Evolutionary conservation across 1,140 invertebrate species (phyloP).

Genomic region (Sitophilus oryzae): DNA sequence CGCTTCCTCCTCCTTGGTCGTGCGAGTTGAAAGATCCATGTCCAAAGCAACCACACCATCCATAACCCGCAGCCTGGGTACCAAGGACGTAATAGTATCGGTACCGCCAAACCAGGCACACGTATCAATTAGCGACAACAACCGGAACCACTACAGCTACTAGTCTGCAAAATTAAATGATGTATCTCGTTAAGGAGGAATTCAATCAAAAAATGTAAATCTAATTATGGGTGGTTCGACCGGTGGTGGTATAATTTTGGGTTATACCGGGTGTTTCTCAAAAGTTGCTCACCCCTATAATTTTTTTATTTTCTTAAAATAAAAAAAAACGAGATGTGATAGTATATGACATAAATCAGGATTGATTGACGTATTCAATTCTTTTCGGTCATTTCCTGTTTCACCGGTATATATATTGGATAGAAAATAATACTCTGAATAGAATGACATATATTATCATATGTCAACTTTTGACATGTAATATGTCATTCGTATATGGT

Average conservation of each 20-base stretch:
- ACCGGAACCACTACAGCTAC: neutral
- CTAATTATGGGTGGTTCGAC: neutral
- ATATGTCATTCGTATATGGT: no score
- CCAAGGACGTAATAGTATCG: no score
- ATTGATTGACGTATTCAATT: no score
- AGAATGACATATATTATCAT: no score
- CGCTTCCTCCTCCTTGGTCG: conserved; percentile 23
- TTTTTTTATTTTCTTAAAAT: neutral
- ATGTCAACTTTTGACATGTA: no score
- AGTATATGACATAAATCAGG: neutral
- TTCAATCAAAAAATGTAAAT: neutral
- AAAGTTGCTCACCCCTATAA: no score
- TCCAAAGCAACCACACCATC: conserved; percentile 16
- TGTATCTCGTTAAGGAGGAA: neutral
- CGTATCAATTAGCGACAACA: neutral
- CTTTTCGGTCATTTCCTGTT: no score
- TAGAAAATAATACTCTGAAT: no score
- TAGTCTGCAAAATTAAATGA: neutral
- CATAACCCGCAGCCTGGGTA: neutral
- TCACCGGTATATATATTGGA: no score
- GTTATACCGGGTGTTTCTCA: neutral
- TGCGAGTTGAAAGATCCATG: conserved; percentile 40
- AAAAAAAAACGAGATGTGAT: neutral
- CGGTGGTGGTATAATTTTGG: neutral
- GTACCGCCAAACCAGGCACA: no score